Percentiles rank a stretch among this genome's conserved stretches.
Evolutionary conservation across 2,797 vertebrate genomes (phyloP).

Genomic region (Chelonia mydas): DNA sequence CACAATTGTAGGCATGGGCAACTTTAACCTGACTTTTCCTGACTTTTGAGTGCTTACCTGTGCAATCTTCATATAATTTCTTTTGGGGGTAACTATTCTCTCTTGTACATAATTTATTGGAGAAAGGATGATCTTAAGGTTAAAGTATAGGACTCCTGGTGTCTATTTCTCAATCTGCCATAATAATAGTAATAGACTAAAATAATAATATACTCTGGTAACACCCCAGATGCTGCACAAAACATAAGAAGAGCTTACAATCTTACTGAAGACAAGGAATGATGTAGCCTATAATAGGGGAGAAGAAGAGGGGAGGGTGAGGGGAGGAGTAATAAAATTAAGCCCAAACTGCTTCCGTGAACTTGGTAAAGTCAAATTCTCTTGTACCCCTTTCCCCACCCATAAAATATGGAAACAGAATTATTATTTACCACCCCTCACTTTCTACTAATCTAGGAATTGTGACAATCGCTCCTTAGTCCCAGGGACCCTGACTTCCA

Average conservation of each 20-base stretch:
- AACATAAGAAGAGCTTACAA: constrained; percentile 35
- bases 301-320: constrained; percentile 9
- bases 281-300: constrained; percentile 3
- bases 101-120: constrained; percentile 33
- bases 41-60: constrained; percentile 9
- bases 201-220: constrained; percentile 61
- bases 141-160: constrained; percentile 32
- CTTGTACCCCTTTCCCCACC: neutral
- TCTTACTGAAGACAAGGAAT: constrained; percentile 56
- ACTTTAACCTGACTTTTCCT: neutral
- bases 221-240: neutral
- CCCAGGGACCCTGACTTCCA: neutral
- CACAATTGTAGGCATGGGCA: neutral
- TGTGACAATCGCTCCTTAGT: neutral
- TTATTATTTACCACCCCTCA: neutral
- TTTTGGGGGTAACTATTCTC: constrained; percentile 31
- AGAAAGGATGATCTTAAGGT: constrained; percentile 43
- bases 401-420: neutral
- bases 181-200: constrained; percentile 67
- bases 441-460: neutral
- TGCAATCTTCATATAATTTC: constrained; percentile 5
- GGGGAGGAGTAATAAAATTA: constrained; percentile 1
- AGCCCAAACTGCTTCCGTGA: constrained; percentile 7
- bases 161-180: neutral
- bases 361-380: neutral